Evolutionary conservation across 2,113 vertebrate genomes (phyloP), one percentile per base, ranked within the genome.

Genomic region (Shinisaurus crocodilurus): DNA sequence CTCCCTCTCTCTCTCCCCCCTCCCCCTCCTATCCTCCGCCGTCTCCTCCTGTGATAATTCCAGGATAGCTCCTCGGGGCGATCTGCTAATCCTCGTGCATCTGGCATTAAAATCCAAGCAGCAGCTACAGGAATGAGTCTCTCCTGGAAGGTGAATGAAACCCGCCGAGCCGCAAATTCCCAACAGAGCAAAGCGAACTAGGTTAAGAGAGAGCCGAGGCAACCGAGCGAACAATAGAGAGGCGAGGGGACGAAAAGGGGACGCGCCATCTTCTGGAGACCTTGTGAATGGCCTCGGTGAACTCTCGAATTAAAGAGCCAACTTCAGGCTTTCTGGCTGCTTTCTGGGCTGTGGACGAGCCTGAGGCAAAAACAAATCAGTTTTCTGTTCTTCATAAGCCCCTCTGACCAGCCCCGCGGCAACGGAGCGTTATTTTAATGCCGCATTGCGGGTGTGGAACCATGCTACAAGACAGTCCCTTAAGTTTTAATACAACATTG

Each of bases 231-330:
- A 91, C 90, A 91, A 67, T 82, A 81, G 80, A 70, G 84, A 54
- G 75, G 76, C 54, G 48, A 79, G 8, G 18, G 63, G 72, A 18
- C 12, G 83, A 75, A 89, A 86, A 54, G 60, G 12, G 82, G 86
- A 43, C 85, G 92, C 92, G 96, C 95, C 97, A 95, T 93, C 96
- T 97, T 92, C 95, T 95, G 96, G 96, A 92, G 48, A 76, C 85
- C 82, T 79, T 27, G 76, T 29, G 96, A 94, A 94, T 89, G 94
- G 95, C 95, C 92, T 88, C 1, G 84, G 27, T 63, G 86, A 13
- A 23, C 29, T 54, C 82, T 72, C 6, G n/a, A 37, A n/a, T 63
- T 69, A 63, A 63, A 34, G 69, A 65, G 80, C 63, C 75, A 57
- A 48, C 82, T 85, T 54, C 12, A 7, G 23, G 43, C 25, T 5